Evolutionary conservation across 2,888 invertebrate genomes (phyloP), one percentile per base, ranked within the genome.

Genomic region (Pristionchus maxplancki): DNA sequence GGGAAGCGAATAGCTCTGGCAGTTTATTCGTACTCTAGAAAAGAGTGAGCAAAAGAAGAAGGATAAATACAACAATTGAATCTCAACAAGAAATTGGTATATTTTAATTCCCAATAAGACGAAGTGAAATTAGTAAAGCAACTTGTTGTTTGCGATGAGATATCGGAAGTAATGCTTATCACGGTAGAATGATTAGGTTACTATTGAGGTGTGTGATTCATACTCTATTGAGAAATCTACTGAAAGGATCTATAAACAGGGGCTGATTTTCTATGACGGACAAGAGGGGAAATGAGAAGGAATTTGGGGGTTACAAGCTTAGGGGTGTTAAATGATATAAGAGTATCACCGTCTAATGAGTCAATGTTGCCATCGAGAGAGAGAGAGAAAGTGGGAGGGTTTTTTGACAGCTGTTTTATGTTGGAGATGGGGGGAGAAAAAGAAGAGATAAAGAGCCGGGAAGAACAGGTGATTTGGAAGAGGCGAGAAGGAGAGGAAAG

Each of bases 1-100:
- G 44, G 44, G 44, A 17, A 78, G 78, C 24, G 34, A 40, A 11
- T 31, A 40, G 37, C 24, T 24, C 40, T 74, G 78, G 78, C 44
- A 78, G 78, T 78, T 78, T 78, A 78, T 78, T 48, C 24, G 78
- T 78, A n/a, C 78, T 40, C n/a, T n/a, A 44, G 28, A 58, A 24
- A 58, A 24, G 24, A 44, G 40, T 28, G 78, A 78, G 74, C 40
- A 74, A 28, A 44, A n/a, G n/a, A n/a, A 58, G 58, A n/a, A 37
- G 71, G 28, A 48, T 78, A 78, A 78, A 78, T 78, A 78, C 78
- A 78, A 78, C 78, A 44, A 78, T 24, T 78, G 78, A 78, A 78
- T 78, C 78, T 78, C 78, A 78, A 78, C 48, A 78, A 78, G n/a
- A 15, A 34, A 44, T 44, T 78, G 40, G 37, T 37, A 74, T 44